These are phyloP conservation scores for Dasyurus viverrinus DNA, from an alignment of 2,113 vertebrate species.

Conservation along the genomic window DNA sequence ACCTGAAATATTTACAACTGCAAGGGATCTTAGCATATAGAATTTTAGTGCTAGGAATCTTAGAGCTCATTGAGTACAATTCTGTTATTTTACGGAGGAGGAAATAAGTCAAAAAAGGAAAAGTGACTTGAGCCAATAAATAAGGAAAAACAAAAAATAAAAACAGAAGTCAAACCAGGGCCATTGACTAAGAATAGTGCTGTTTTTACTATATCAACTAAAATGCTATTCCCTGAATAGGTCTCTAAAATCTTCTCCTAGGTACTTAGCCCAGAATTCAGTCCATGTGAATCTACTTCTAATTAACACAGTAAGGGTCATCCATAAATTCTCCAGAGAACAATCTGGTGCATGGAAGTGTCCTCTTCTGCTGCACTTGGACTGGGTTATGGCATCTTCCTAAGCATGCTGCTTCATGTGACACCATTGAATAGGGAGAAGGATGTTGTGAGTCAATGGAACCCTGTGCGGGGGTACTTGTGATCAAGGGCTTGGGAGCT, in stretches of 20 bases:
- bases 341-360: neutral
- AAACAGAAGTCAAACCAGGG: neutral
- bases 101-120: neutral
- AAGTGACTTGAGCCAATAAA: neutral
- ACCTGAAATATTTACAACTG: neutral
- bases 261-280: neutral
- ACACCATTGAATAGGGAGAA: neutral
- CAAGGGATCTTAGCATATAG: neutral
- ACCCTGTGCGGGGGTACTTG: neutral
- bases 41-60: neutral
- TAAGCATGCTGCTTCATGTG: neutral
- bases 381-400: neutral
- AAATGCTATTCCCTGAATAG: neutral
- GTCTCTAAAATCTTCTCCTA: neutral
- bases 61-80: neutral
- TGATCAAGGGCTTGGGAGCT: neutral
- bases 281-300: neutral
- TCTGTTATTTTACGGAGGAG: neutral
- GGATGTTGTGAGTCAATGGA: neutral
- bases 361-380: neutral
- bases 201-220: neutral
- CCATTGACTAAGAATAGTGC: neutral
- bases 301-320: neutral
- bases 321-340: neutral
- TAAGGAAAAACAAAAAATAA: neutral